Base-by-base conservation (phyloP, 2,797 vertebrate species). In the Knipowitschia caucasica region DNA sequence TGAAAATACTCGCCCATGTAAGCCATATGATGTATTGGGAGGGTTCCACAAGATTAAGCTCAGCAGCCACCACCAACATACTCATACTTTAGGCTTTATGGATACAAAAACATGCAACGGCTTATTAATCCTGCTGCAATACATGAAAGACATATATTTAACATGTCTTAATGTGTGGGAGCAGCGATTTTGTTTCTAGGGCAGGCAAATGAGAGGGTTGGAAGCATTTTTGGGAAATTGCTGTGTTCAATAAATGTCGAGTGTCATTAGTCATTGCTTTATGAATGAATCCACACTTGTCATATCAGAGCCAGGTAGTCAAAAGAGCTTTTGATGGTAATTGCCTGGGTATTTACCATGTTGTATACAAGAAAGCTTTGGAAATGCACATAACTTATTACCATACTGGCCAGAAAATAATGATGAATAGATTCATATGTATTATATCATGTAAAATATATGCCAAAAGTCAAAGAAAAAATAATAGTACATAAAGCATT, bases 1-100 rank as follows among this genome's bases (percentile, higher is more conserved):
- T 57, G 67, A 69, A 74, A 76, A 74, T 76, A 77, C 82, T 45
- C 68, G 55, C 51, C 69, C 56, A 71, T 64, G 67, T 47, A 52
- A 72, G 44, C 36, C 24, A 53, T 75, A 70, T 82, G 69, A 77
- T 74, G 62, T 64, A 76, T 69, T 52, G 49, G 21, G 34, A 57
- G 11, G n/a, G 34, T 70, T 76, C 44, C 46, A 52, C 53, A 53
- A 51, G 54, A 73, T 73, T 72, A 63, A 69, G 39, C 56, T 45
- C 26, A 1, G 1, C 56, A 64, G 44, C 49, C 65, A 26, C 44
- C 50, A 50, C 30, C 46, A 42, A 61, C 73, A 46, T 49, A 38
- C 5, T 55, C 49, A 23, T n/a, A 25, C 49, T 50, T 35, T 26
- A 10, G 35, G 25, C 24, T 34, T 30, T 30, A 18, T 45, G 17